A percentile compares a stretch with the other conserved stretches of the same genome.
Evolutionary conservation across 2,113 vertebrate species (phyloP).

Genomic region (Propithecus coquereli): DNA sequence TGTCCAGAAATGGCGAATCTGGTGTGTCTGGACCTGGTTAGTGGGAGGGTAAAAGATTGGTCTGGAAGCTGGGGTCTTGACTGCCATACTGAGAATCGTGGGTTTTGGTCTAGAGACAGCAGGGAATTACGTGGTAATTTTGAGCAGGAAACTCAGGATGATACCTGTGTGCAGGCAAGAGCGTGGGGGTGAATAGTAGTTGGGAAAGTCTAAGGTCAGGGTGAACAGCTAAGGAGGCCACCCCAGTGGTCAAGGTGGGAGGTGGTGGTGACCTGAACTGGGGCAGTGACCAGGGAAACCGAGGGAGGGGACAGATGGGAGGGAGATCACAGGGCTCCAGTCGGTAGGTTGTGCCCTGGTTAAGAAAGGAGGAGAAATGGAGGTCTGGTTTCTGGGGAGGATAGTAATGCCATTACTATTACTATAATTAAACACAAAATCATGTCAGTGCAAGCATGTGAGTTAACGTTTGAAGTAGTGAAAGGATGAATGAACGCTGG

Average conservation of each 20-base stretch:
- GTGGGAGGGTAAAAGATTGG: not conserved
- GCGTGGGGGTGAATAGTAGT: no score
- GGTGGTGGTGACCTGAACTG: not conserved
- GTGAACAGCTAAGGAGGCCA: not conserved
- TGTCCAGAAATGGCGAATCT: not conserved
- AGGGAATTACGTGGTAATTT: not conserved
- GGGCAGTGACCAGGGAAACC: not conserved
- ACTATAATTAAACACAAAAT: not conserved
- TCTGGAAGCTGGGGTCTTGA: not conserved
- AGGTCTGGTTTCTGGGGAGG: not conserved
- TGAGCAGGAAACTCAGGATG: not conserved
- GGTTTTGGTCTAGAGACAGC: not conserved
- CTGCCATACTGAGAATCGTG: not conserved
- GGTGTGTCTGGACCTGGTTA: not conserved
- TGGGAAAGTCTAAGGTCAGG: not conserved
- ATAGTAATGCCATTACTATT: no score
- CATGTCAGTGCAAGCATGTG: not conserved
- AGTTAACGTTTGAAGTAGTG: not conserved
- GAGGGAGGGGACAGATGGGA: not conserved
- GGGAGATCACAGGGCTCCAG: no score
- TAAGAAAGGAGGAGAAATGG: not conserved
- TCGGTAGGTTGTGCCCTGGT: fast-evolving
- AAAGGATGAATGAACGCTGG: not conserved
- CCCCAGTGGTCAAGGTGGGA: not conserved
- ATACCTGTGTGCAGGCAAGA: not conserved